phyloP scores from a whole-genome alignment of 1,140 invertebrate genomes.

The Panonychus citri region DNA sequence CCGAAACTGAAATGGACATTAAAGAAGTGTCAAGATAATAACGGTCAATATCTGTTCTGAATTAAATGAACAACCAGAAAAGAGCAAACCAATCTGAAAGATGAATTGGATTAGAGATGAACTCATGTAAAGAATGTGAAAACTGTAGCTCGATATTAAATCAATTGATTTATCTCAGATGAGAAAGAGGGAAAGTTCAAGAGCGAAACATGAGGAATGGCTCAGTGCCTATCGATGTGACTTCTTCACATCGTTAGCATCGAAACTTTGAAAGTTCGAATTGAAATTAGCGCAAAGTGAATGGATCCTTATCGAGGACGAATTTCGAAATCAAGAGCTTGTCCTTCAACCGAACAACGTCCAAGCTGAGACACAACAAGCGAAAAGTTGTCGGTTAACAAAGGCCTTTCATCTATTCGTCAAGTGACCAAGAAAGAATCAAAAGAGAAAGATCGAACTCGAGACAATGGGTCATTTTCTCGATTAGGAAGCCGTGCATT shows the following conservation, averaged over 20 bases:
- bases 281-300: constrained; percentile 88
- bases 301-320: constrained; percentile 79
- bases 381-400: constrained; percentile 57
- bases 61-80: constrained; percentile 44
- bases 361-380: constrained; percentile 49
- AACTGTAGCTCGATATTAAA: background rate
- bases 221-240: constrained; percentile 4
- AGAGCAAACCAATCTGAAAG: constrained; percentile 34
- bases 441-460: background rate
- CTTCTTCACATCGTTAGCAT: constrained; percentile 13
- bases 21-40: constrained; percentile 50
- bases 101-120: constrained; percentile 16
- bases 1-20: constrained; percentile 44
- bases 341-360: constrained; percentile 57
- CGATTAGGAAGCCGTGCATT: no score
- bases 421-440: constrained; percentile 31
- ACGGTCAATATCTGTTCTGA: constrained; percentile 61
- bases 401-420: constrained; percentile 54
- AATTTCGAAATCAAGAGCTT: constrained; percentile 63
- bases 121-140: constrained; percentile 7
- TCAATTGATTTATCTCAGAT: constrained; percentile 13
- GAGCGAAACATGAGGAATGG: background rate
- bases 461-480: background rate
- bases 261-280: constrained; percentile 63
- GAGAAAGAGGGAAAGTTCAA: background rate